Base-by-base conservation (phyloP, 1,140 invertebrate species). In the Trachymyrmex septentrionalis region DNA sequence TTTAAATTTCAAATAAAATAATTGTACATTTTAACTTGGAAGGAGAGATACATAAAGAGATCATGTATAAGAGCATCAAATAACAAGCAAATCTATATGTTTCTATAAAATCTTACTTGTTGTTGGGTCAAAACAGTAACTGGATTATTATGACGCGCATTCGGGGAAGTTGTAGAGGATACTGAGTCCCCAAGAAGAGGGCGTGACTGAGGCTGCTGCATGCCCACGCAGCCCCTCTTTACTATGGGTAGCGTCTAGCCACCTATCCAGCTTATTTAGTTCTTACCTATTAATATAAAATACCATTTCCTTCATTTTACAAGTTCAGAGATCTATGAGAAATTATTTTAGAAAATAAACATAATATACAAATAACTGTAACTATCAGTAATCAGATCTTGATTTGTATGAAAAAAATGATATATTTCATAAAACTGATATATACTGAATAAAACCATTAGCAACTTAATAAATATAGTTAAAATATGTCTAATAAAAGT, bases 181-280 rank as follows among this genome's bases (percentile, higher is more conserved):
- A 95, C 94, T 93, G 95, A 95, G 94, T 95, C 95, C 95, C 95
- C 95, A 93, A 96, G 94, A 92, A 96, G 95, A 95, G 95, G 95
- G 95, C 95, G 95, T 95, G 95, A 95, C 95, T 96, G 95, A 95
- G 95, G 95, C 95, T 96, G 95, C 95, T 96, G 96, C 95, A 96
- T 96, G 95, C 96, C 96, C 95, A 96, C 95, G 95, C 95, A 96
- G 95, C 95, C 94, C 95, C 95, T 95, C 95, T 93, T 93, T 94
- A 95, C 94, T 94, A 93, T 92, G 95, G 95, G 95, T 92, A 96
- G 95, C 95, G 90, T 92, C 90, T 92, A 94, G 93, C 94, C 93
- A 95, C 94, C 94, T 93, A 93, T 93, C 85, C 88, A 90, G 87
- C 85, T 90, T 91, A 86, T 71, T 85, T 88, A 59, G 88, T 91